Base-by-base conservation (phyloP, 2,888 invertebrate genomes). In the Hirtodrosophila cameraria region DNA sequence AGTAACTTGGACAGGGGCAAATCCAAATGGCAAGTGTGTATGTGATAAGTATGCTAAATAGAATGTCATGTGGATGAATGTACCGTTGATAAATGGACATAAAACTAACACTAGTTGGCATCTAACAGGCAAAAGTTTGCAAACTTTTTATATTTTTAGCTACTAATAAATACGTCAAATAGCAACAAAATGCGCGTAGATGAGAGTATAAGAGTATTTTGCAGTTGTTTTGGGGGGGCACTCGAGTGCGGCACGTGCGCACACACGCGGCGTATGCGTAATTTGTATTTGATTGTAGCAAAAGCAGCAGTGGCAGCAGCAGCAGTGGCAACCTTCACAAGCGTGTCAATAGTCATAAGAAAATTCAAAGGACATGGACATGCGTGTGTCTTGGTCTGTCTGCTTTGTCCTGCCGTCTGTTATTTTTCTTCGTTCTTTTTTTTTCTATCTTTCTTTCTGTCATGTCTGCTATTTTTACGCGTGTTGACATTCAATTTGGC, bases 401-500 rank as follows among this genome's bases (percentile, higher is more conserved):
- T 30, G 15, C 28, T 31, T 11, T 39, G 31, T 12, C 27, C 28
- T 18, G 7, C 16, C 18, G 9, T 5, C 31, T 18, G 27, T 18
- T 20, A 3, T 12, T 9, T 52, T 31, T 31, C 1, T 27, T 23
- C n/a, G 9, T 39, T 16, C 11, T 42, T 39, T 23, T 12, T 46
- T 13, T 4, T 7, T 48, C 42, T 45, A 43, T 23, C 27, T 18
- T 15, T 25, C 31, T 8, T 16, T 43, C 39, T 30, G 35, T 42
- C 59, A 46, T 57, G 41, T 60, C 57, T 65, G 73, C 69, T 73
- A 85, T 86, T 79, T 84, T 79, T 82, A 84, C 87, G 85, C 87
- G 77, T 84, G 85, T 84, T 86, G 85, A 83, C 83, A 86, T 82
- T 86, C 83, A 86, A 85, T 85, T 84, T 84, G 87, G 66, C 83